Evolutionary conservation across 2,797 vertebrate species (phyloP).

Genomic region (Gambusia yucatana): DNA sequence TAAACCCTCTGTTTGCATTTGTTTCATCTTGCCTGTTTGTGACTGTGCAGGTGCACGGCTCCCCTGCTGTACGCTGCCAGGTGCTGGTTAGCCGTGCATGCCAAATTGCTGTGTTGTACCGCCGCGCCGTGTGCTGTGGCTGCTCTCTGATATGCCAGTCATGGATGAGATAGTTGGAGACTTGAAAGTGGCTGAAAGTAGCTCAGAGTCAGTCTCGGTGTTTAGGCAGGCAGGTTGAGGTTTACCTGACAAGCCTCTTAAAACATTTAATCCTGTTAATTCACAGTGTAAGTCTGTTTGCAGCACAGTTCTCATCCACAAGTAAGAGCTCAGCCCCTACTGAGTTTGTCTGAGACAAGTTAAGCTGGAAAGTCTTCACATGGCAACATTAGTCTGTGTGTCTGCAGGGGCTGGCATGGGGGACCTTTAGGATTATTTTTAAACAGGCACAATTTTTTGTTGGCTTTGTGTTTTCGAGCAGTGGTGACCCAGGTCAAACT

Average conservation of each 20-base stretch:
- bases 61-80: constrained; percentile 12
- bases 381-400: constrained; percentile 42
- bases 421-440: constrained; percentile 15
- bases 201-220: constrained; percentile 68
- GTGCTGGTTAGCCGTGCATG: constrained; percentile 33
- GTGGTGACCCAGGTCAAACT: constrained; percentile 16
- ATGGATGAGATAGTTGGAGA: constrained; percentile 65
- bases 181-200: constrained; percentile 76
- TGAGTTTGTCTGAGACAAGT: constrained; percentile 69
- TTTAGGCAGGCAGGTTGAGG: constrained; percentile 71
- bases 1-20: constrained; percentile 32
- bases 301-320: constrained; percentile 65
- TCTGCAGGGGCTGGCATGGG: constrained; percentile 19
- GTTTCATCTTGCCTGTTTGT: constrained; percentile 39
- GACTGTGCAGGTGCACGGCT: constrained; percentile 4
- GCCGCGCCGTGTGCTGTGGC: constrained; percentile 28
- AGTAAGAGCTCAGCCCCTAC: constrained; percentile 62
- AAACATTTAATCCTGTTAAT: constrained; percentile 80
- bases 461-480: constrained; percentile 21
- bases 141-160: constrained; percentile 64
- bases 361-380: constrained; percentile 63
- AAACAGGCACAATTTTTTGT: background rate
- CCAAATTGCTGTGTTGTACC: constrained; percentile 46
- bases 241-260: constrained; percentile 82
- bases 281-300: constrained; percentile 79